Evolutionary conservation across 2,888 invertebrate genomes (phyloP), one percentile per base, ranked within the genome.

Genomic region (Andrena bucephala): DNA sequence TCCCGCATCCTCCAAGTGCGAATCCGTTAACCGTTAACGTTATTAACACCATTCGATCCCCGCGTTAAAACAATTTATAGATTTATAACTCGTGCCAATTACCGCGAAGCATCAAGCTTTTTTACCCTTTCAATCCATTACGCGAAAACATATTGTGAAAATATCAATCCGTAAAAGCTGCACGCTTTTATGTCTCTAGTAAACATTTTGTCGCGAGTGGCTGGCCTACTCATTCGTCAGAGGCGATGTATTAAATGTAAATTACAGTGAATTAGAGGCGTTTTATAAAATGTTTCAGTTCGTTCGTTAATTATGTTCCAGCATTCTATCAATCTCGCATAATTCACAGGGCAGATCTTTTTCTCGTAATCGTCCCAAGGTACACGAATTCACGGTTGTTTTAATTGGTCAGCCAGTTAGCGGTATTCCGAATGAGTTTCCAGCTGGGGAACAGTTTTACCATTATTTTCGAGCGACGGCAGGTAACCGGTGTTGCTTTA

Each of bases 391-490:
- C 31, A n/a, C 6, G 7, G 31, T n/a, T 7, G 5, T 36, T 52
- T 76, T 70, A 76, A 65, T 65, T 77, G 33, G 48, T 16, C 20
- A 10, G 31, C 24, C 27, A 42, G 63, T 70, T 70, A 76, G 29
- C 31, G 29, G 29, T 13, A 63, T 20, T 62, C 33, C 33, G 29
- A 20, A 8, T 3, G 8, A 3, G 8, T 63, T 42, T 63, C 24
- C 24, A 10, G 33, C 4, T 8, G 2, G 0, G 2, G 7, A 27
- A 27, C 48, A 2, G 29, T 42, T 57, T 67, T 48, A 66, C 54
- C 33, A 50, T 76, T 63, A 63, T 65, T 72, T 65, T 4, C 13
- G 4, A 27, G 29, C 42, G 31, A 36, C 42, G 65, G 29, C 20
- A 31, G 16, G 42, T 10, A 24, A 24, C 6, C 29, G 54, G 42